Percentiles rank a stretch among this genome's conserved stretches.
These are phyloP conservation scores for Ophioninae sp. DNA, from an alignment of 2,888 invertebrate species.

Conservation along the genomic window DNA sequence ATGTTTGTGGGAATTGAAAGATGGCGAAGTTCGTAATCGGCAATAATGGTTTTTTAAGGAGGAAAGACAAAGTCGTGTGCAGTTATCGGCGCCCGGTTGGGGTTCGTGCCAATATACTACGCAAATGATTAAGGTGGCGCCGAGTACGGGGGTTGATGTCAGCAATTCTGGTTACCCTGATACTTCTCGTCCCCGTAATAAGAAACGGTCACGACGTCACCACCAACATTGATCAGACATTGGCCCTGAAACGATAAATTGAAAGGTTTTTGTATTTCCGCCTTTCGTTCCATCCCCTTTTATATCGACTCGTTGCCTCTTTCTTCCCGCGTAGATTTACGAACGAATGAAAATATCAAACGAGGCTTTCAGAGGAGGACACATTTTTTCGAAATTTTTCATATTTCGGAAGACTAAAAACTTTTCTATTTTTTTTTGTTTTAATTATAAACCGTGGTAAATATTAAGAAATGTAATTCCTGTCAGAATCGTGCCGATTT, in stretches of 20 bases:
- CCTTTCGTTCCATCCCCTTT: not conserved
- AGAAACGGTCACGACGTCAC: constrained; percentile 94
- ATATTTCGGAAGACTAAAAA: no score
- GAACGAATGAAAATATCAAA: no score
- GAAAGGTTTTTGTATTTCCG: constrained; percentile 21
- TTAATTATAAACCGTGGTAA: no score
- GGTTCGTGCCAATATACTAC: constrained; percentile 35
- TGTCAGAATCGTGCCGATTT: no score
- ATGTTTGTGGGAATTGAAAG: not conserved
- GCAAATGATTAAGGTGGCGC: constrained; percentile 74
- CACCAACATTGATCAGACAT: constrained; percentile 96
- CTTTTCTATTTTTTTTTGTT: no score
- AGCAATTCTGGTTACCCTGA: constrained; percentile 73
- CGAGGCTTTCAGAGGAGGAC: no score
- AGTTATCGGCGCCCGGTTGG: constrained; percentile 14
- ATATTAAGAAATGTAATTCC: no score
- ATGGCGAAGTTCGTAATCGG: constrained; percentile 1
- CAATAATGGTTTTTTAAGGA: not conserved
- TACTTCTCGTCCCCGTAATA: constrained; percentile 84
- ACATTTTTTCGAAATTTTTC: no score
- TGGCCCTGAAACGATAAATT: constrained; percentile 89
- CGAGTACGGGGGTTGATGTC: constrained; percentile 78
- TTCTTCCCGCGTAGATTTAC: no score
- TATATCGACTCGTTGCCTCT: not conserved
- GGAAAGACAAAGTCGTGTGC: not conserved